phyloP scores from a whole-genome alignment of 2,113 vertebrate genomes.

The Xiphophorus hellerii region DNA sequence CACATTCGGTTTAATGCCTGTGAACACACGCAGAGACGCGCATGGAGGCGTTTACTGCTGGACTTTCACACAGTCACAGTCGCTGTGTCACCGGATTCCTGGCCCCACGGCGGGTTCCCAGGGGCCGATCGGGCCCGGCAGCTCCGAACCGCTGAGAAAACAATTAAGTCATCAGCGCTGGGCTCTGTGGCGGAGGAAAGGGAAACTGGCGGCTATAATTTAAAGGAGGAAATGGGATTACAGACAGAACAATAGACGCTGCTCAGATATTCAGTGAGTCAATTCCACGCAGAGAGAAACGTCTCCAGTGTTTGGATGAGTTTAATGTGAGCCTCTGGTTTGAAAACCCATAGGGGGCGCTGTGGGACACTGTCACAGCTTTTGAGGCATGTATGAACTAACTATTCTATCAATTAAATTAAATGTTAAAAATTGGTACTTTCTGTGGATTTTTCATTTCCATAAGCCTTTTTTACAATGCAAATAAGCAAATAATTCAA shows the following conservation, averaged over 20 bases:
- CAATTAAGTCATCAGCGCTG: conserved; percentile 63
- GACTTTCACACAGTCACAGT: conserved; percentile 43
- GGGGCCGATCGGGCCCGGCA: conserved; percentile 41
- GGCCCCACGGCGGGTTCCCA: conserved; percentile 58
- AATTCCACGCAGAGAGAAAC: conserved; percentile 1
- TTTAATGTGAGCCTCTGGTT: neutral
- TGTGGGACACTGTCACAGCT: neutral
- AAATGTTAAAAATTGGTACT: no score
- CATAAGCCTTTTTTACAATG: no score
- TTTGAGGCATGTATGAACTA: no score
- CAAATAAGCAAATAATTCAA: no score
- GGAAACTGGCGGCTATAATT: conserved; percentile 49
- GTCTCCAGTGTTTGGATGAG: conserved; percentile 2
- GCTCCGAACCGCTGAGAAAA: conserved; percentile 55
- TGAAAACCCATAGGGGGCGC: conserved; percentile 6
- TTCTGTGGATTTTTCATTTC: no score
- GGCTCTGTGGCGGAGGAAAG: conserved; percentile 43
- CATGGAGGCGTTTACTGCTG: conserved; percentile 34
- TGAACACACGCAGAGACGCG: conserved; percentile 24
- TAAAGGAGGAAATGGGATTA: conserved; percentile 46
- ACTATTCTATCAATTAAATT: no score
- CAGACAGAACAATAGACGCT: conserved; percentile 44
- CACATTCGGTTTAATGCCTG: conserved; percentile 36
- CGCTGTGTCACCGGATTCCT: conserved; percentile 49
- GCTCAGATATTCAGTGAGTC: conserved; percentile 15